Evolutionary conservation across 2,797 vertebrate species (phyloP).

Genomic region (Cossypha niveicapilla): DNA sequence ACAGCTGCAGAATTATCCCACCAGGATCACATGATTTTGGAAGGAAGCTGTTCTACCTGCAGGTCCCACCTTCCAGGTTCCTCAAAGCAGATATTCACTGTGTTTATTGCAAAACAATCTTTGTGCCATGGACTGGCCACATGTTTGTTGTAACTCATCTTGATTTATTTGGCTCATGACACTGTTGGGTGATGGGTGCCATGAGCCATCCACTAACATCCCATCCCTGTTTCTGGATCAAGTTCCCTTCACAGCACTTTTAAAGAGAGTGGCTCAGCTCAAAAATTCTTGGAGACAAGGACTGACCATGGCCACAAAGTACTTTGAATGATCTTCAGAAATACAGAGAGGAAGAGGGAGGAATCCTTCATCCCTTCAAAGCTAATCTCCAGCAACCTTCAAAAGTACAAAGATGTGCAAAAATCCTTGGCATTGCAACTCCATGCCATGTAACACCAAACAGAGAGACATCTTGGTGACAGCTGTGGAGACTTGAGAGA

Average conservation of each 20-base stretch:
- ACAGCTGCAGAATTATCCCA: neutral
- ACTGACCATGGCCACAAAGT: fast-evolving
- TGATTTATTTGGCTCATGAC: neutral
- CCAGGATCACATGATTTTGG: neutral
- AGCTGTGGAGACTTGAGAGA: neutral
- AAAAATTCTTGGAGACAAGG: neutral
- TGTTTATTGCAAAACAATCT: neutral
- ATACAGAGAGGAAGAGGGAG: neutral
- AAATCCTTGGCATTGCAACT: neutral
- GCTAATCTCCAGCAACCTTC: neutral
- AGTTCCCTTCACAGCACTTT: neutral
- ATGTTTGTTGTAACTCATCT: neutral
- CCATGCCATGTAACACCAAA: neutral
- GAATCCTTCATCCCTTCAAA: neutral
- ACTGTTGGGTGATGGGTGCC: neutral
- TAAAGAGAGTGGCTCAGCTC: neutral
- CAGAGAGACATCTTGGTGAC: neutral
- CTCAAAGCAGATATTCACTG: neutral
- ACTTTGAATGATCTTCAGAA: neutral
- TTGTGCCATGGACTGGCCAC: fast-evolving
- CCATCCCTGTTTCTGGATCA: neutral
- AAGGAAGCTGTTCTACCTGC: neutral
- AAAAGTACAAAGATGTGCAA: neutral
- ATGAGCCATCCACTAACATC: neutral
- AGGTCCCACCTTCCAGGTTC: neutral